phyloP scores from a whole-genome alignment of 2,888 invertebrate species.

The Taphrorychus bicolor region DNA sequence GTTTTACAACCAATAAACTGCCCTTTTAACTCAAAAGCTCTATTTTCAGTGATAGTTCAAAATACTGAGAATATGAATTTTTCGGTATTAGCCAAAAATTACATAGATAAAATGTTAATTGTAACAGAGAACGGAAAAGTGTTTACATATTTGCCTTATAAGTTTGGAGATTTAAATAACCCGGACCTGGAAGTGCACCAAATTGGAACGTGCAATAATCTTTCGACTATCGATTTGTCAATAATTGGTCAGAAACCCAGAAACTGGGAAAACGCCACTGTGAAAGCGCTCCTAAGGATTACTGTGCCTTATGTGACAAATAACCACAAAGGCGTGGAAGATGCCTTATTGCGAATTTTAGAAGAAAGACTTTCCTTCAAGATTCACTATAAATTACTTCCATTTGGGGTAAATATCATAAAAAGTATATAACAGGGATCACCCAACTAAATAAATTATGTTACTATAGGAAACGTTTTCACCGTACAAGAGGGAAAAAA shows the following conservation, averaged over 20 bases:
- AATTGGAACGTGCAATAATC: slow-evolving; percentile 2
- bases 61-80: no score
- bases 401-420: slow-evolving; percentile 1
- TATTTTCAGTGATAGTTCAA: no score
- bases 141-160: slow-evolving; percentile 18
- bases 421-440: neutral
- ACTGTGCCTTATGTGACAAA: slow-evolving; percentile 1
- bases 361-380: neutral
- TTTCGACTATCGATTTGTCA: neutral
- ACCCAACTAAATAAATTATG: neutral
- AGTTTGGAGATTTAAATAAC: slow-evolving; percentile 11
- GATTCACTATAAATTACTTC: neutral
- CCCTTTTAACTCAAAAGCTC: no score
- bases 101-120: no score
- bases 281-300: neutral
- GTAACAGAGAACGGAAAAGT: no score
- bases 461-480: neutral
- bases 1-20: no score
- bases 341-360: neutral
- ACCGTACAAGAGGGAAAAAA: neutral
- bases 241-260: neutral
- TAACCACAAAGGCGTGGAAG: slow-evolving; percentile 5
- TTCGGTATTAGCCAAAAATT: no score
- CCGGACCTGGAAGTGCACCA: neutral
- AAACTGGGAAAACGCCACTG: slow-evolving; percentile 3